Evolutionary conservation across 2,797 vertebrate genomes (phyloP).

Genomic region (Eulemur albifrons): DNA sequence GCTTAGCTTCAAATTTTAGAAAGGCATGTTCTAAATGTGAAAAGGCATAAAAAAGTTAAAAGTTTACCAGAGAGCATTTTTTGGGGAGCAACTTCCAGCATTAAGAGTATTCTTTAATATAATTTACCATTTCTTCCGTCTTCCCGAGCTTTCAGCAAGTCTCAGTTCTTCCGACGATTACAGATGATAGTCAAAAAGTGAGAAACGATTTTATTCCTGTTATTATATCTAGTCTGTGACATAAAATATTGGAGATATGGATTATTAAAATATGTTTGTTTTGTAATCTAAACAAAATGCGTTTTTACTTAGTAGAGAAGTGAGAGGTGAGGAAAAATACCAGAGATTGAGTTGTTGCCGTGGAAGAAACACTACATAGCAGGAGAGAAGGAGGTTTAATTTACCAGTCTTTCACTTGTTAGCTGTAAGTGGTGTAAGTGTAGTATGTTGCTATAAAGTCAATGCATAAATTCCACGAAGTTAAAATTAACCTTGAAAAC

Average conservation of each 20-base stretch:
- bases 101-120: not conserved
- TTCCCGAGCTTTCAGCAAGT: not conserved
- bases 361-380: not conserved
- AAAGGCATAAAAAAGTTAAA: not conserved
- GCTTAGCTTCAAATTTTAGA: slow-evolving; percentile 34
- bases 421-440: not conserved
- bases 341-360: not conserved
- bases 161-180: not conserved
- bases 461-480: not conserved
- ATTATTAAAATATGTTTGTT: not conserved
- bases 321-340: not conserved
- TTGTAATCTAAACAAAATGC: not conserved
- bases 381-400: not conserved
- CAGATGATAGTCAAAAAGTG: not conserved
- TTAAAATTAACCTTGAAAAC: slow-evolving; percentile 63
- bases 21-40: slow-evolving; percentile 44
- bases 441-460: not conserved
- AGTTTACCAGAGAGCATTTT: not conserved
- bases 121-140: not conserved
- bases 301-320: not conserved
- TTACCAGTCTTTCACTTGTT: not conserved
- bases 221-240: slow-evolving; percentile 4
- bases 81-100: not conserved
- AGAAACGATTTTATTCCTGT: not conserved
- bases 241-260: not conserved